These are phyloP conservation scores for Eulemur rubriventer DNA, from an alignment of 2,797 vertebrate species.

Conservation along the genomic window DNA sequence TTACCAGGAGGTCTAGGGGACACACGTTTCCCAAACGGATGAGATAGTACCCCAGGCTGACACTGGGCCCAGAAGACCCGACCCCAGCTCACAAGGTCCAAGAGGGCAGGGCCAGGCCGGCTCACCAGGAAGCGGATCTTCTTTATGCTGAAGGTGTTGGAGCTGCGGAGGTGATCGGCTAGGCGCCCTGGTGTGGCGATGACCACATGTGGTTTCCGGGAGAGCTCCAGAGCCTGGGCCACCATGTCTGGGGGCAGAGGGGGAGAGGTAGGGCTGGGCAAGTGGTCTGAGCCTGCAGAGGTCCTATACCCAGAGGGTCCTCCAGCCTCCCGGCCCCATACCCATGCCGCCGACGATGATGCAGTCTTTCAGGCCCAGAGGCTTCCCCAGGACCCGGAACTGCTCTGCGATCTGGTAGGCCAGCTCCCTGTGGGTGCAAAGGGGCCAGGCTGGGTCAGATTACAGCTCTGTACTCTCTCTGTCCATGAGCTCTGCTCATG, in stretches of 20 bases:
- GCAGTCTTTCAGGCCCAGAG: conserved; percentile 93
- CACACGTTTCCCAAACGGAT: not conserved
- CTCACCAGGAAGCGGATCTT: conserved; percentile 92
- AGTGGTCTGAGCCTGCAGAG: not conserved
- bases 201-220: conserved; percentile 94
- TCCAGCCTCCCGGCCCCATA: conserved; percentile 66
- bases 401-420: conserved; percentile 98
- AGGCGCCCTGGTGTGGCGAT: conserved; percentile 95
- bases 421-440: conserved; percentile 89
- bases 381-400: conserved; percentile 95
- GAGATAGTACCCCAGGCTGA: not conserved
- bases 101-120: accelerated
- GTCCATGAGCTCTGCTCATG: not conserved
- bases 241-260: conserved; percentile 91
- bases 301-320: not conserved
- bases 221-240: conserved; percentile 91
- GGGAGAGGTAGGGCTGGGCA: not conserved
- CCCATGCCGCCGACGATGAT: conserved; percentile 97
- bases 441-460: not conserved
- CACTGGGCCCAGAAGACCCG: not conserved
- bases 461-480: too few relatives aligned
- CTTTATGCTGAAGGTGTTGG: conserved; percentile 92
- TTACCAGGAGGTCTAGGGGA: not conserved
- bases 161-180: conserved; percentile 96
- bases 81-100: accelerated